These are phyloP conservation scores for Mustelus asterias DNA, from an alignment of 2,113 vertebrate species.

Conservation along the genomic window DNA sequence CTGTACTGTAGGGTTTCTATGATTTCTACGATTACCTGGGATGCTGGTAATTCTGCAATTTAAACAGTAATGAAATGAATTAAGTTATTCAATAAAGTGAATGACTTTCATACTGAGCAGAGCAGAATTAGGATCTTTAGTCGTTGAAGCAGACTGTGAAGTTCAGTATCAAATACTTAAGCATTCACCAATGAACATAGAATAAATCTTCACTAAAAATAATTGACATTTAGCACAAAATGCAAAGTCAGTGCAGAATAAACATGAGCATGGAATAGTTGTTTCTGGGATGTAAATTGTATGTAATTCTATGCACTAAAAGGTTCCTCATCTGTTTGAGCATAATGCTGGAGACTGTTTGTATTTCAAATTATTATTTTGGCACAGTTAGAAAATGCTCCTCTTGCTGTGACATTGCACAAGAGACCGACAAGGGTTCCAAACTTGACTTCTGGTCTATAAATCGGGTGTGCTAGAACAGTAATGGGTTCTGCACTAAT, in stretches of 20 bases:
- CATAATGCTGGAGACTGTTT: neutral
- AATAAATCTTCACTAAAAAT: neutral
- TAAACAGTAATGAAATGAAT: neutral
- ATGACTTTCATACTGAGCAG: neutral
- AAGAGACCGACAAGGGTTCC: neutral
- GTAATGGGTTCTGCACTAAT: neutral
- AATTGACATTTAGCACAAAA: neutral
- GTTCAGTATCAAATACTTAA: neutral
- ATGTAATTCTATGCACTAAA: neutral
- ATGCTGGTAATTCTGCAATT: neutral
- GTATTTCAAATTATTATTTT: neutral
- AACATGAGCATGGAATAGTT: neutral
- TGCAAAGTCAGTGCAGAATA: neutral
- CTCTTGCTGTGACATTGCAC: neutral
- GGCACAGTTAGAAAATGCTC: neutral
- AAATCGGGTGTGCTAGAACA: neutral
- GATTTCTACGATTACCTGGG: too few relatives aligned
- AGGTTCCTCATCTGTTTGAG: neutral
- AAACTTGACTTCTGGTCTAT: neutral
- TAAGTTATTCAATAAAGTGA: neutral
- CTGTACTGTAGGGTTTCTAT: too few relatives aligned
- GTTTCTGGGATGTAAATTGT: neutral
- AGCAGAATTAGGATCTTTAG: neutral
- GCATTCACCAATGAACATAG: neutral
- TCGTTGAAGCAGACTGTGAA: neutral